Evolutionary conservation across 2,888 invertebrate species (phyloP), one percentile per base, ranked within the genome.

Genomic region (Tetanocera ferruginea): DNA sequence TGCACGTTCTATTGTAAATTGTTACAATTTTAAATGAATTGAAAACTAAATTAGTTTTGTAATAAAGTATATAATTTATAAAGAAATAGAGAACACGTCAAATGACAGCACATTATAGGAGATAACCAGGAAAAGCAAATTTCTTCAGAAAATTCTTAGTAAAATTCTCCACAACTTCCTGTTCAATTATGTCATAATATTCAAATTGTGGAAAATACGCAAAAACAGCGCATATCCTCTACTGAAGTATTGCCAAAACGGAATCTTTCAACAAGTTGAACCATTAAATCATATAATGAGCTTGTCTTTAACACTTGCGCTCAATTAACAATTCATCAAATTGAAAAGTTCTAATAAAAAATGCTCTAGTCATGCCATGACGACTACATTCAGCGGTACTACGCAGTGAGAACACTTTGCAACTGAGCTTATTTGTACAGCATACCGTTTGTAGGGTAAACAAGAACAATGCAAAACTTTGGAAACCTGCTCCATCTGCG

Each of bases 161-260:
- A 11, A 43, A 11, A 43, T 43, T 43, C 43, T 11, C 14, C 2
- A 3, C 43, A 43, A 43, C 43, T 43, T 43, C 43, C 43, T 43
- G 43, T 43, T 43, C 43, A 43, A 43, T 11, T 43, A 11, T 43
- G 43, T 2, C 14, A 60, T 25, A 23, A 60, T n/a, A 28, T 60
- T 19, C n/a, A 60, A 25, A 23, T 25, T 31, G 14, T 69, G 69
- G 69, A 51, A 69, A 69, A 28, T 51, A 69, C 69, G 69, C 43
- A 49, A 49, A 14, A 23, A 25, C 49, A 28, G 17, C 25, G 69
- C 69, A 69, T 69, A 69, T 69, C 69, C 69, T 69, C 69, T 23
- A 69, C 11, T 23, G 3, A 17, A 60, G 5, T 28, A 14, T 28
- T 23, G 25, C 28, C 5, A 28, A 60, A 60, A 60, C 60, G 60